Evolutionary conservation across 1,140 invertebrate species (phyloP).

Genomic region (Campoletis sonorensis): DNA sequence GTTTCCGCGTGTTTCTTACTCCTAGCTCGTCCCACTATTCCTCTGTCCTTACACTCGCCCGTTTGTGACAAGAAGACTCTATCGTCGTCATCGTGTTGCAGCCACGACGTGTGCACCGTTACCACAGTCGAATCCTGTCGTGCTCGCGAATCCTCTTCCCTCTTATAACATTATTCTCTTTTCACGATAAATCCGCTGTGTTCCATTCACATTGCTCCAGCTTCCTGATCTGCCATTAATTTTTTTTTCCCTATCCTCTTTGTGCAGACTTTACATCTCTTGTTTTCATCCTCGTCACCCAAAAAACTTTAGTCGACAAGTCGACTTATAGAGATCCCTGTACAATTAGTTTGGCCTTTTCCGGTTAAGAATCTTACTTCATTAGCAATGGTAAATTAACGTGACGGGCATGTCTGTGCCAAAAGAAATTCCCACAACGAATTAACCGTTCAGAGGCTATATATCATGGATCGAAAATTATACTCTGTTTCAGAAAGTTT

Average conservation of each 20-base stretch:
- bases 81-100: slow-evolving; percentile 52
- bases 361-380: not conserved
- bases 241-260: not conserved
- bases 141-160: slow-evolving; percentile 23
- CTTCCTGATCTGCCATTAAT: not conserved
- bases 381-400: not conserved
- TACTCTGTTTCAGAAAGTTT: no score
- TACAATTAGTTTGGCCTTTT: slow-evolving; percentile 8
- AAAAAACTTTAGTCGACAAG: not conserved
- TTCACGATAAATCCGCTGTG: slow-evolving; percentile 11
- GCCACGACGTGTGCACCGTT: not conserved
- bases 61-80: slow-evolving; percentile 57
- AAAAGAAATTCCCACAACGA: not conserved
- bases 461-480: no score
- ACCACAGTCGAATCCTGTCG: slow-evolving; percentile 27
- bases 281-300: not conserved
- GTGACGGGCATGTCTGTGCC: not conserved
- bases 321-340: not conserved
- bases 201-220: not conserved
- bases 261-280: not conserved
- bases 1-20: slow-evolving; percentile 76
- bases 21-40: slow-evolving; percentile 66
- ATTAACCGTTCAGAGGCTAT: no score
- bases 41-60: slow-evolving; percentile 63
- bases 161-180: slow-evolving; percentile 16